phyloP scores from a whole-genome alignment of 2,888 invertebrate species.

The Sinodicranocentrus sp. region DNA sequence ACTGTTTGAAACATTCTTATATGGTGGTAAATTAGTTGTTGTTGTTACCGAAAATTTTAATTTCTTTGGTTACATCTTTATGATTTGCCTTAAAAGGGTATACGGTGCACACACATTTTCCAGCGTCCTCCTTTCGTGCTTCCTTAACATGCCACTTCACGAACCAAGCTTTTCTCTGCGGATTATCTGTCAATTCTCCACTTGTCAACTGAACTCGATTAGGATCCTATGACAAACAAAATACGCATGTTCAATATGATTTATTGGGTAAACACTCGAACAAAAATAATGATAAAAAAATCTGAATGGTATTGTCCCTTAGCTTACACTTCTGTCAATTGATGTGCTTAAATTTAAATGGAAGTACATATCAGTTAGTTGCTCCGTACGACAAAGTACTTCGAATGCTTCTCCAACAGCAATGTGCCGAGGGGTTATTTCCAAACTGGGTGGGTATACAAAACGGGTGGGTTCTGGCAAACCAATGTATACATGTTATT shows the following conservation, averaged over 20 bases:
- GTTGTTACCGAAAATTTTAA: constrained; percentile 74
- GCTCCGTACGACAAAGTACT: constrained; percentile 26
- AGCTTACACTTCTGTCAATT: too few relatives aligned
- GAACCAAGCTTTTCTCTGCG: constrained; percentile 1
- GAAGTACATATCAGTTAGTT: background rate
- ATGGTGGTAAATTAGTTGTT: too few relatives aligned
- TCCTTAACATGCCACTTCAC: constrained; percentile 66
- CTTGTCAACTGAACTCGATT: background rate
- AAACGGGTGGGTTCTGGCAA: too few relatives aligned
- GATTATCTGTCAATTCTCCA: background rate
- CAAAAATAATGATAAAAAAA: background rate
- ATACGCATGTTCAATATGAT: too few relatives aligned
- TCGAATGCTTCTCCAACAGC: constrained; percentile 3
- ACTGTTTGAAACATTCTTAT: too few relatives aligned
- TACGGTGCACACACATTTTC: constrained; percentile 75
- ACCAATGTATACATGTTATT: too few relatives aligned
- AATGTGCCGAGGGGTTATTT: background rate
- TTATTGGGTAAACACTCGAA: background rate
- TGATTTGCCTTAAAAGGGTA: constrained; percentile 38
- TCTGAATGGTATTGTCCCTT: too few relatives aligned
- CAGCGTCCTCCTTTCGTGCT: constrained; percentile 74
- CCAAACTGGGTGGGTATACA: background rate
- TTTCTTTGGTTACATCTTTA: constrained; percentile 17
- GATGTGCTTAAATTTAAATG: background rate
- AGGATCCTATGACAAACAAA: too few relatives aligned